phyloP scores from a whole-genome alignment of 2,888 invertebrate genomes.

The Hyposoter dolosus region DNA sequence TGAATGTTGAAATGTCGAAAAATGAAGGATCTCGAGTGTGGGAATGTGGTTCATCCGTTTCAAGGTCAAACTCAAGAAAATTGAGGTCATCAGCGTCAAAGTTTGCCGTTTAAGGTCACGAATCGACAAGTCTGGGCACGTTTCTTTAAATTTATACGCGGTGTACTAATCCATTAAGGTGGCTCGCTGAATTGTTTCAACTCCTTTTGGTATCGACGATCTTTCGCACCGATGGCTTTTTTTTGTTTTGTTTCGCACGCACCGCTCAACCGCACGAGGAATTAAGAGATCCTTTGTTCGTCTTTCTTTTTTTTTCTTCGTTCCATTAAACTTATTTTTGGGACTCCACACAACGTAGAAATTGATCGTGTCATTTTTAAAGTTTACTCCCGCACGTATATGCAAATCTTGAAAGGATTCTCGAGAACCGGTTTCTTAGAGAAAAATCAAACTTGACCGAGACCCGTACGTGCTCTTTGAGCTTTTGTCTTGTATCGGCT shows the following conservation, averaged over 20 bases:
- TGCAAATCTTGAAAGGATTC: constrained; percentile 32
- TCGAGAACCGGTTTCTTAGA: constrained; percentile 46
- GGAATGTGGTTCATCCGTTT: constrained; percentile 17
- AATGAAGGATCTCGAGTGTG: not conserved
- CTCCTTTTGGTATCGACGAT: constrained; percentile 12
- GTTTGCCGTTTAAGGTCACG: constrained; percentile 49
- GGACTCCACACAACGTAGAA: constrained; percentile 1
- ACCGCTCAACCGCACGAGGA: not conserved
- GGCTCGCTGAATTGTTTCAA: constrained; percentile 36
- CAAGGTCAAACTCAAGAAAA: constrained; percentile 32
- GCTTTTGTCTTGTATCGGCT: constrained; percentile 30
- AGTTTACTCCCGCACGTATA: constrained; percentile 23
- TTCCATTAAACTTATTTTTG: not conserved
- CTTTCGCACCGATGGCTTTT: constrained; percentile 7
- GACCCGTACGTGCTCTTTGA: constrained; percentile 33
- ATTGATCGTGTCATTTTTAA: constrained; percentile 15
- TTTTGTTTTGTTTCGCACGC: constrained; percentile 6
- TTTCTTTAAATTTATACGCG: constrained; percentile 32
- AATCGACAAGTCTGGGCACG: constrained; percentile 37
- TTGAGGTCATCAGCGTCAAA: constrained; percentile 45
- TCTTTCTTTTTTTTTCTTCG: not conserved
- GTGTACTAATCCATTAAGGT: constrained; percentile 8
- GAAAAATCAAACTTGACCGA: constrained; percentile 48
- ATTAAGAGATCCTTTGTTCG: not conserved
- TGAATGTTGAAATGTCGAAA: not conserved